Evolutionary conservation across 2,113 vertebrate species (phyloP).

Genomic region (Smithornis capensis): DNA sequence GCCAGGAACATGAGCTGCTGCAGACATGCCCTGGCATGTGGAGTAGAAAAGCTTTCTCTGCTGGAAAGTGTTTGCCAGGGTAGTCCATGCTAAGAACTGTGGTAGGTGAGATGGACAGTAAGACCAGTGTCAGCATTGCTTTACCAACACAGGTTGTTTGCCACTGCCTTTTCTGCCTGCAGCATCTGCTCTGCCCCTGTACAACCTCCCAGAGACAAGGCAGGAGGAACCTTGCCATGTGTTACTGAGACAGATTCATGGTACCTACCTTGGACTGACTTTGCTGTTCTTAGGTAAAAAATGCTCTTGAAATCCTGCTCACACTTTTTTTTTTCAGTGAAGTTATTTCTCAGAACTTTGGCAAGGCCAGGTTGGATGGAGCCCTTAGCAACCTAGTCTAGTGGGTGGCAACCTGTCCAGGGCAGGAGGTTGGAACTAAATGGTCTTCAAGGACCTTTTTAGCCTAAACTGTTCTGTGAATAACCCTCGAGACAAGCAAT

Average conservation of each 20-base stretch:
- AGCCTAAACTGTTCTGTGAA: not conserved
- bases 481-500: not conserved
- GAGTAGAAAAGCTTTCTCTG: not conserved
- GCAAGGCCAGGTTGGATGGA: not conserved
- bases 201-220: not conserved
- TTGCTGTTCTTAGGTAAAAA: not conserved
- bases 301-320: not conserved
- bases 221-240: not conserved
- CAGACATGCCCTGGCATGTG: not conserved
- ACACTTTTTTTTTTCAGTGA: accelerated
- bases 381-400: not conserved
- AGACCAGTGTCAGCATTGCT: not conserved
- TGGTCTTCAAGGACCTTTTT: not conserved
- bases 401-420: not conserved
- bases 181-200: not conserved
- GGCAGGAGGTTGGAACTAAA: not conserved
- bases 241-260: not conserved
- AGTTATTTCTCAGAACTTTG: not conserved
- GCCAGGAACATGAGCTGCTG: not conserved
- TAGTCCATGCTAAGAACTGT: accelerated
- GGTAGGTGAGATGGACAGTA: accelerated
- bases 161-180: not conserved
- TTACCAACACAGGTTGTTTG: not conserved
- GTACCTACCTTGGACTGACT: not conserved
- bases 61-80: not conserved